Conservation (phyloP, 2,888 invertebrate genomes). For the Pammene aurita region DNA sequence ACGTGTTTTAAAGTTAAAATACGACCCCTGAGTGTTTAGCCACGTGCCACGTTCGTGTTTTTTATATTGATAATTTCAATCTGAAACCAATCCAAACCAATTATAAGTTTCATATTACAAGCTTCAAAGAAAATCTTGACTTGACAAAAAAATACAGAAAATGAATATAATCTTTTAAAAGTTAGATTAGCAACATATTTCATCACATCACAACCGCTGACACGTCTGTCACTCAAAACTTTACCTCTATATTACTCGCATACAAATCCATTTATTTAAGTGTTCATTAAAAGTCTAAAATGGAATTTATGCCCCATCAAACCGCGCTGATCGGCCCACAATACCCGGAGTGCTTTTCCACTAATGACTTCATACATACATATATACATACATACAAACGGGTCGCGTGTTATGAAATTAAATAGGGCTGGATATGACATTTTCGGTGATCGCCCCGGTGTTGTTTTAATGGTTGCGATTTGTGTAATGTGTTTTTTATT, state of each 20-base stretch:
- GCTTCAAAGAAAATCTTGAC: too few species aligned
- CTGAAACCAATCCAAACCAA: too few species aligned
- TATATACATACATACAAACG: constrained; percentile 41
- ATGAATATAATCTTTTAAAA: background rate
- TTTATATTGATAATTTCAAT: too few species aligned
- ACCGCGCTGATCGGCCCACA: constrained; percentile 55
- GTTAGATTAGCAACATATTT: background rate
- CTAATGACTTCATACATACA: constrained; percentile 57
- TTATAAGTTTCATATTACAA: too few species aligned
- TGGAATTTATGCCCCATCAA: constrained; percentile 58
- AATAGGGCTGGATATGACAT: constrained; percentile 37
- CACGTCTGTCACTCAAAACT: background rate
- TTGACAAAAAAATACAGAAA: too few species aligned
- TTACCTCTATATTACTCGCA: constrained; percentile 39
- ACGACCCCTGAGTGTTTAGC: too few species aligned
- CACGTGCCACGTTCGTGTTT: too few species aligned
- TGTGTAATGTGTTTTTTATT: constrained; percentile 30
- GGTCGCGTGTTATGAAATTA: constrained; percentile 35
- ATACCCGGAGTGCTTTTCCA: constrained; percentile 59
- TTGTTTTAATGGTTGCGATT: constrained; percentile 21
- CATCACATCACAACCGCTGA: background rate
- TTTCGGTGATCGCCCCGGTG: constrained; percentile 8
- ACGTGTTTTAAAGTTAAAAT: too few species aligned
- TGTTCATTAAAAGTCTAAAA: constrained; percentile 68
- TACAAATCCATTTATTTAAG: constrained; percentile 61